A percentile compares a stretch with the other conserved stretches of the same genome.
phyloP scores from a whole-genome alignment of 30 jellyfish, hydroid and myxozoan genomes.

The Hydra vulgaris region DNA sequence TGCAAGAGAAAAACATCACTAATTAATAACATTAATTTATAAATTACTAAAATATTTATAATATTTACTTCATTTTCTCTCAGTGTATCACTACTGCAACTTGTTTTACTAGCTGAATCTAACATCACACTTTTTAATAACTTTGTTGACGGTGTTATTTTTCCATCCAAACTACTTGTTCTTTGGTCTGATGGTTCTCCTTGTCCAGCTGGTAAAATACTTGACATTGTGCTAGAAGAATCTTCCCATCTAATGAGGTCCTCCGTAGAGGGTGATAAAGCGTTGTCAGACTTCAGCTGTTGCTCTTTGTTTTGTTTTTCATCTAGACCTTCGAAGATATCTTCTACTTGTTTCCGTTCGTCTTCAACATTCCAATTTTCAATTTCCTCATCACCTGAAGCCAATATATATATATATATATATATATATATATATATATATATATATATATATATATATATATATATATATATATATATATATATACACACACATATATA shows the following conservation, averaged over 20 bases:
- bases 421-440: too few relatives aligned
- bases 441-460: too few relatives aligned
- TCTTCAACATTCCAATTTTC: conserved; percentile 59
- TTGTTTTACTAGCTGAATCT: conserved; percentile 11
- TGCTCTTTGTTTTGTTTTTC: conserved; percentile 15
- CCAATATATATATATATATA: not conserved
- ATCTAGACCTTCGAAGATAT: not conserved
- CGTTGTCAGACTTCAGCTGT: not conserved
- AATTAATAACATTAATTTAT: too few relatives aligned
- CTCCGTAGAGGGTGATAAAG: not conserved
- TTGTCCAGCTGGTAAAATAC: conserved; percentile 19
- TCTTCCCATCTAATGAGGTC: conserved; percentile 35
- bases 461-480: too few relatives aligned
- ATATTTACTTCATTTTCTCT: not conserved
- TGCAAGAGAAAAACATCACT: too few relatives aligned
- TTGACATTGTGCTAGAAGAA: conserved; percentile 22
- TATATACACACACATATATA: too few relatives aligned
- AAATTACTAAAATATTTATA: too few relatives aligned
- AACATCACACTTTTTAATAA: conserved; percentile 34
- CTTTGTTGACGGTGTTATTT: conserved; percentile 42
- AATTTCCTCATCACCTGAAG: conserved; percentile 40
- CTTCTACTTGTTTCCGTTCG: conserved; percentile 36
- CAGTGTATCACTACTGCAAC: not conserved
- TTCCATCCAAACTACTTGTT: not conserved
- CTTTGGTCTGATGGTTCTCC: conserved; percentile 11